Conservation (phyloP, 2,797 vertebrate genomes). For the Sebastes trivittatus region DNA sequence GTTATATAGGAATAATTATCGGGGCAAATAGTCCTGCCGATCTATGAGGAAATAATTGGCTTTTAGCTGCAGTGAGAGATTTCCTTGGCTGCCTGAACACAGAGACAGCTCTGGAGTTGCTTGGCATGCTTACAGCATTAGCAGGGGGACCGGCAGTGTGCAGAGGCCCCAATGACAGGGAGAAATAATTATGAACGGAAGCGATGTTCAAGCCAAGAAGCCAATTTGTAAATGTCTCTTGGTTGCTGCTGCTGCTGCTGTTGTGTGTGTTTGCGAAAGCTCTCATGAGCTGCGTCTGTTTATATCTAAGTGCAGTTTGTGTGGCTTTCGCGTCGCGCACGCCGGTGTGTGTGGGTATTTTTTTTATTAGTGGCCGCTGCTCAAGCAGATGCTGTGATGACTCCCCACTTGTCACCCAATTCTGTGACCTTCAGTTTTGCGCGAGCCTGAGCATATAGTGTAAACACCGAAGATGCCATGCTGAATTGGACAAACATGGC, state of each 20-base stretch:
- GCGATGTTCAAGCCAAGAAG: slow-evolving; percentile 79
- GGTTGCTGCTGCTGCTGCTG: slow-evolving; percentile 38
- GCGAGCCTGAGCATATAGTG: neutral
- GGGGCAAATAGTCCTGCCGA: slow-evolving; percentile 77
- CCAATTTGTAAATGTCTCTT: slow-evolving; percentile 81
- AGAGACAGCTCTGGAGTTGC: slow-evolving; percentile 64
- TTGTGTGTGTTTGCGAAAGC: neutral
- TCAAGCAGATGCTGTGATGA: slow-evolving; percentile 36
- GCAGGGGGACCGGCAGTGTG: slow-evolving; percentile 75
- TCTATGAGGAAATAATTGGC: slow-evolving; percentile 82
- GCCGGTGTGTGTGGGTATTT: slow-evolving; percentile 9
- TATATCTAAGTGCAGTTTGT: slow-evolving; percentile 6
- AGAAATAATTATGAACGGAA: slow-evolving; percentile 84
- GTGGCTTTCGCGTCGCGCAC: neutral
- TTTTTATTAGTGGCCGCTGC: slow-evolving; percentile 32
- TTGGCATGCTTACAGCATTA: slow-evolving; percentile 80
- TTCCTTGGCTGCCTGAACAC: slow-evolving; percentile 72
- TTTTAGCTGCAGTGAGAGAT: slow-evolving; percentile 79
- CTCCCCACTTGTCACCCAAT: slow-evolving; percentile 21
- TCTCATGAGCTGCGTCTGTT: slow-evolving; percentile 1
- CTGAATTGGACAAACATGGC: neutral
- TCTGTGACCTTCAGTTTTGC: slow-evolving; percentile 22
- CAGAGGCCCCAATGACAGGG: slow-evolving; percentile 79
- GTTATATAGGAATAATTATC: slow-evolving; percentile 76
- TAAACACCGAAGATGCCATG: neutral